These are phyloP conservation scores for Neoaliturus tenellus DNA, from an alignment of 2,888 invertebrate species.

Conservation along the genomic window DNA sequence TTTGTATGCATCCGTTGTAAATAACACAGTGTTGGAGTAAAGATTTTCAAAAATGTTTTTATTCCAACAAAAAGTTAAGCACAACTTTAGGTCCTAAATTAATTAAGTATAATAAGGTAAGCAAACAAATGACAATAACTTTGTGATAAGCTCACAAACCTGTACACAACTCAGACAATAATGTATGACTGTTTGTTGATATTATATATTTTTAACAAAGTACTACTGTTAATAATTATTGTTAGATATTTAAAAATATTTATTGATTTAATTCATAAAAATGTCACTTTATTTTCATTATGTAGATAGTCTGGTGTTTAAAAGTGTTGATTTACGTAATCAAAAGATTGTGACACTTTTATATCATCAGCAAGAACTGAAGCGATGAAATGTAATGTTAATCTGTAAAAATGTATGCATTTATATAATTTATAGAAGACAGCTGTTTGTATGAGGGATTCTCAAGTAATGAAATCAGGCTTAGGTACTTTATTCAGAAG, in stretches of 20 bases:
- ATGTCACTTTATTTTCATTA: no score
- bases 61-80: constrained; percentile 22
- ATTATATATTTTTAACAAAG: constrained; percentile 44
- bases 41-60: not conserved
- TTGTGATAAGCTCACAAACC: constrained; percentile 54
- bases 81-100: constrained; percentile 33
- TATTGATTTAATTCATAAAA: not conserved
- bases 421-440: no score
- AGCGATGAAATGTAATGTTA: not conserved
- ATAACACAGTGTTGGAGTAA: constrained; percentile 16
- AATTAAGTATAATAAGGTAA: not conserved
- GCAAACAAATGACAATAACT: constrained; percentile 53
- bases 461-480: no score
- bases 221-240: constrained; percentile 2
- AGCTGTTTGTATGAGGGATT: no score
- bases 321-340: no score
- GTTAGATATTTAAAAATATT: constrained; percentile 12
- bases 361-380: not conserved
- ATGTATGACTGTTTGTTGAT: constrained; percentile 47
- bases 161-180: constrained; percentile 41
- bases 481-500: no score
- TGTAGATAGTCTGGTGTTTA: no score
- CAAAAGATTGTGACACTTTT: no score
- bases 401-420: not conserved
- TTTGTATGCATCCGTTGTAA: constrained; percentile 33